Percentiles rank a stretch among this genome's conserved stretches.
Evolutionary conservation across 1,140 invertebrate genomes (phyloP).

Genomic region (Listronotus bonariensis): DNA sequence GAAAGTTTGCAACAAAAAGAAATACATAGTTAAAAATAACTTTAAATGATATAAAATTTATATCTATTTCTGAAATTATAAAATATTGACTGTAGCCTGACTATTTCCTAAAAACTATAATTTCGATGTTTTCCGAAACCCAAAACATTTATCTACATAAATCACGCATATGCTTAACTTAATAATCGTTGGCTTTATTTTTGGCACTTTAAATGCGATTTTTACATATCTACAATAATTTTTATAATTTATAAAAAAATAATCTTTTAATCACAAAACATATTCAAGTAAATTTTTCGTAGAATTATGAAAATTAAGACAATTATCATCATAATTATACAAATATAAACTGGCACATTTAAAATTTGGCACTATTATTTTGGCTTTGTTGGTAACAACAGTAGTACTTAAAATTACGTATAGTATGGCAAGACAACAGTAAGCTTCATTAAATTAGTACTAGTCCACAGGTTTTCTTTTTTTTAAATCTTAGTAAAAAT

Average conservation of each 20-base stretch:
- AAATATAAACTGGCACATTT: no score
- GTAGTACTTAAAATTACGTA: no score
- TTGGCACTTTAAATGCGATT: constrained; percentile 8
- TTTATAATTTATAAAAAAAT: constrained; percentile 43
- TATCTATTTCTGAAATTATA: not conserved
- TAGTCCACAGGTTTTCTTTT: not conserved
- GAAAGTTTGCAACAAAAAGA: no score
- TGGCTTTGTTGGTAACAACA: no score
- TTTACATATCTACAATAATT: constrained; percentile 19
- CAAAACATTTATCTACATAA: constrained; percentile 39
- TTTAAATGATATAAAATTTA: no score
- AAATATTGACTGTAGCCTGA: not conserved
- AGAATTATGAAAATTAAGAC: not conserved
- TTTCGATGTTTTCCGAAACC: constrained; percentile 50
- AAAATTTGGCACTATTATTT: no score
- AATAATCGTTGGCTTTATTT: constrained; percentile 3
- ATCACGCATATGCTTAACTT: constrained; percentile 20
- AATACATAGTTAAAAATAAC: no score
- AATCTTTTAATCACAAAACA: constrained; percentile 44
- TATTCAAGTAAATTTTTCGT: not conserved
- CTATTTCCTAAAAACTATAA: constrained; percentile 22
- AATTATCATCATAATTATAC: not conserved
- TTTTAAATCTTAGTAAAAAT: not conserved
- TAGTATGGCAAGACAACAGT: no score
- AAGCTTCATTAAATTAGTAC: no score